phyloP scores from a whole-genome alignment of 2,888 invertebrate species.

The Phytoseiulus persimilis region DNA sequence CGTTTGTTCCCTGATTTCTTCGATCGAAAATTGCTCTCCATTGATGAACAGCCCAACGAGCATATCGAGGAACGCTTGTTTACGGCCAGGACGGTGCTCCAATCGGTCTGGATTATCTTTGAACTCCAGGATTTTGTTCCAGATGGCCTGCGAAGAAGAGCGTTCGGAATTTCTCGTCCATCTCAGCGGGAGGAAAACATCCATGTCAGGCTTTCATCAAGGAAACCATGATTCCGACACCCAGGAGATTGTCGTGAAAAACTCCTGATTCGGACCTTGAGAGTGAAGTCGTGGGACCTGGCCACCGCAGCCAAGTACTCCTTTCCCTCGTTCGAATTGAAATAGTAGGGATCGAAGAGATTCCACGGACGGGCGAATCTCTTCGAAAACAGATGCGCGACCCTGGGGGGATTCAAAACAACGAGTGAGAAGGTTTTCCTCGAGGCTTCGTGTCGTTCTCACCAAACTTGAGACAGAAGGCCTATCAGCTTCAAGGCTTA shows the following conservation, averaged over 20 bases:
- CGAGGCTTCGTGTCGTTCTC: too few relatives aligned
- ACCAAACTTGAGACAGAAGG: too few relatives aligned
- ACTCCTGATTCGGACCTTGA: not conserved
- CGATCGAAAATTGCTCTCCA: constrained; percentile 46
- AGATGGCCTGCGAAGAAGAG: not conserved
- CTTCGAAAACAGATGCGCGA: not conserved
- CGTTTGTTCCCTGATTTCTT: constrained; percentile 51
- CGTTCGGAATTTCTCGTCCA: too few relatives aligned
- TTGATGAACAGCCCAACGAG: constrained; percentile 47
- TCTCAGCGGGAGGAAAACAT: too few relatives aligned
- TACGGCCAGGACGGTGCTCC: not conserved
- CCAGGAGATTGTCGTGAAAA: not conserved
- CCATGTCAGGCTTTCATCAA: too few relatives aligned
- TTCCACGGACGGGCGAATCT: constrained; percentile 14
- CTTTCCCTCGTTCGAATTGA: not conserved
- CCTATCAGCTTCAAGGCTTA: too few relatives aligned
- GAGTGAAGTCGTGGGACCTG: not conserved
- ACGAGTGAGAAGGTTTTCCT: too few relatives aligned
- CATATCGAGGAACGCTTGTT: constrained; percentile 50
- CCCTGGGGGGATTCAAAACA: too few relatives aligned
- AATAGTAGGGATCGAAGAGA: not conserved
- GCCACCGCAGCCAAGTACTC: not conserved
- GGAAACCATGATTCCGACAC: not conserved
- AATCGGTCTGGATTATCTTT: not conserved
- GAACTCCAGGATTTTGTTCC: not conserved